Conservation (phyloP, 2,113 vertebrate genomes). For the Nycticorax nycticorax region DNA sequence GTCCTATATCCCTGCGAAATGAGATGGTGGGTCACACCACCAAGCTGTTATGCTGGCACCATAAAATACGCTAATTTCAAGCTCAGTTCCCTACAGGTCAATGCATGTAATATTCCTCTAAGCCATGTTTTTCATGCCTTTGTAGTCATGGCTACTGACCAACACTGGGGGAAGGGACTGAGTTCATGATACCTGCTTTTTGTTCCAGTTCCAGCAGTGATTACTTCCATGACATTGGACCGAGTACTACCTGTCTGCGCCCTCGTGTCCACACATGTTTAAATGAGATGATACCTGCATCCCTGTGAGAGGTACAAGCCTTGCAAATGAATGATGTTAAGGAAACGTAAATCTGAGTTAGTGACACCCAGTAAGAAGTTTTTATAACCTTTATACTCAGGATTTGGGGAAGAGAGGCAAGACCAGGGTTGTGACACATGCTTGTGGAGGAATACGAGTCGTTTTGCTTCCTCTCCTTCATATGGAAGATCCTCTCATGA, state of each 20-base stretch:
- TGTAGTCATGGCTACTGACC: background rate
- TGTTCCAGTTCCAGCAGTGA: background rate
- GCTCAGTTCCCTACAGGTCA: background rate
- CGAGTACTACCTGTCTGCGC: background rate
- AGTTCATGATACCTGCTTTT: background rate
- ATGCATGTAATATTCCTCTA: background rate
- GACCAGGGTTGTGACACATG: background rate
- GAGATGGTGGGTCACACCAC: background rate
- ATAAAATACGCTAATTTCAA: background rate
- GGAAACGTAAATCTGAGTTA: background rate
- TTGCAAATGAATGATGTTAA: background rate
- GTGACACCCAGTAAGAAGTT: background rate
- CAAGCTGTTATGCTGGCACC: background rate
- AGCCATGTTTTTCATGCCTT: background rate
- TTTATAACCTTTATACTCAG: background rate
- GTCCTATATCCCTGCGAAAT: background rate
- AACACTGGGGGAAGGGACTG: background rate
- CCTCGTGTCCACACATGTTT: fast-evolving
- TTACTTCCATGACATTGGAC: background rate
- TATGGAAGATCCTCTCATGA: background rate
- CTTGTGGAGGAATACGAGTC: background rate
- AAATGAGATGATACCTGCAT: background rate
- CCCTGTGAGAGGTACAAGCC: background rate
- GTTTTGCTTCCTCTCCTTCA: background rate
- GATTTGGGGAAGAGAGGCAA: background rate